These are phyloP conservation scores for Rhagium mordax DNA, from an alignment of 2,888 invertebrate genomes.

Conservation along the genomic window DNA sequence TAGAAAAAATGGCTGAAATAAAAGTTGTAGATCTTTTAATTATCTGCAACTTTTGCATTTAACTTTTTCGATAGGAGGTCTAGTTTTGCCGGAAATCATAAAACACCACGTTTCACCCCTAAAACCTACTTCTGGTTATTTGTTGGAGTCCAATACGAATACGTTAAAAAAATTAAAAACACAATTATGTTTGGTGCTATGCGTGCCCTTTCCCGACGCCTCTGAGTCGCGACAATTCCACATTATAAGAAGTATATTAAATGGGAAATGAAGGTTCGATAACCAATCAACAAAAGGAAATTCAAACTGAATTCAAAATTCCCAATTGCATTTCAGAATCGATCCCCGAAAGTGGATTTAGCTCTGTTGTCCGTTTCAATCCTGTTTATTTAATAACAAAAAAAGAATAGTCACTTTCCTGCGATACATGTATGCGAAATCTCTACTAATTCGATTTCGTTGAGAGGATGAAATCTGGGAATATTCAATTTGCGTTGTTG, in stretches of 20 bases:
- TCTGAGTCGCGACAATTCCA: neutral
- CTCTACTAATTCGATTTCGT: constrained; percentile 45
- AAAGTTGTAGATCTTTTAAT: too few relatives aligned
- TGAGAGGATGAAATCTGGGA: constrained; percentile 35
- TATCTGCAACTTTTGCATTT: too few relatives aligned
- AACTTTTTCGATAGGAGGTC: too few relatives aligned
- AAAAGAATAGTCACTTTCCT: constrained; percentile 37
- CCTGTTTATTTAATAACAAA: constrained; percentile 42
- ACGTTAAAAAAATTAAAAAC: too few relatives aligned
- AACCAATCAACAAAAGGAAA: constrained; percentile 55
- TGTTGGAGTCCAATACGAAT: too few relatives aligned
- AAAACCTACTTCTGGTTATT: too few relatives aligned
- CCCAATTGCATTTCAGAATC: constrained; percentile 40
- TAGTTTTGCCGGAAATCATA: too few relatives aligned
- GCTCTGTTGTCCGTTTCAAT: constrained; percentile 40
- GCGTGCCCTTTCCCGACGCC: neutral
- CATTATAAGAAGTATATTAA: constrained; percentile 23
- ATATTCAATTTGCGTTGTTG: constrained; percentile 48
- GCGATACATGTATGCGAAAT: constrained; percentile 31
- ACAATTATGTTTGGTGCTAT: too few relatives aligned
- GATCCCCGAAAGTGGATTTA: constrained; percentile 37
- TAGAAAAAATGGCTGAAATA: too few relatives aligned
- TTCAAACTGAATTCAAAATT: constrained; percentile 50
- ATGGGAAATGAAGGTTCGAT: constrained; percentile 47
- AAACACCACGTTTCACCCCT: too few relatives aligned